Conservation (phyloP, 2,113 vertebrate genomes). For the Ammodytes dubius region DNA sequence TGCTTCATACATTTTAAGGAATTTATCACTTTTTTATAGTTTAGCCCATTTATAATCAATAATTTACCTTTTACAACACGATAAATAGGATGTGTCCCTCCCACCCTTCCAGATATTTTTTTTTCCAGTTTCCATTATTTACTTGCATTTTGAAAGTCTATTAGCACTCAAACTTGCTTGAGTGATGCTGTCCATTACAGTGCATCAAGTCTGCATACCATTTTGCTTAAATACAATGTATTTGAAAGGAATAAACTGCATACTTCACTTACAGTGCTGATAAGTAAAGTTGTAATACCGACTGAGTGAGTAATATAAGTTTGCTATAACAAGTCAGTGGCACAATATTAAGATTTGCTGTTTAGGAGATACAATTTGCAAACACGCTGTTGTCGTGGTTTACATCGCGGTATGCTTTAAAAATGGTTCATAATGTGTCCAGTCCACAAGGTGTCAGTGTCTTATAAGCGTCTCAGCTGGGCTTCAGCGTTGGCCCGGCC, state of each 20-base stretch:
- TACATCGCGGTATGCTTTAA: background rate
- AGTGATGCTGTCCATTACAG: background rate
- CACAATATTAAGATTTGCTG: background rate
- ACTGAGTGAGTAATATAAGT: background rate
- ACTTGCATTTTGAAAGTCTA: too few species aligned
- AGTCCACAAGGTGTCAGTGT: slow-evolving; percentile 74
- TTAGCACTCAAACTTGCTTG: background rate
- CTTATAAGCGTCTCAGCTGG: slow-evolving; percentile 7
- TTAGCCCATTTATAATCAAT: background rate
- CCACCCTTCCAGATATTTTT: background rate
- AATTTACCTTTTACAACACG: background rate
- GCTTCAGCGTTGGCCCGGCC: slow-evolving; percentile 35
- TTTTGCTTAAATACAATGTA: background rate
- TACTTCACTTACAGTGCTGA: background rate
- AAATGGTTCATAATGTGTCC: fast-evolving
- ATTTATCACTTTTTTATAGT: background rate
- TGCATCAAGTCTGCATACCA: too few species aligned
- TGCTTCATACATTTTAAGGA: background rate
- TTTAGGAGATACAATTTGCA: background rate
- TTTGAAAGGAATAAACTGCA: background rate
- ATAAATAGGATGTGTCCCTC: background rate
- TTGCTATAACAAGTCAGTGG: background rate
- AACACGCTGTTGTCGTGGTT: background rate
- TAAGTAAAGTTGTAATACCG: background rate
- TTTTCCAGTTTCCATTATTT: background rate